Conservation (phyloP, 2,888 invertebrate genomes). For the Lycia hirtaria region DNA sequence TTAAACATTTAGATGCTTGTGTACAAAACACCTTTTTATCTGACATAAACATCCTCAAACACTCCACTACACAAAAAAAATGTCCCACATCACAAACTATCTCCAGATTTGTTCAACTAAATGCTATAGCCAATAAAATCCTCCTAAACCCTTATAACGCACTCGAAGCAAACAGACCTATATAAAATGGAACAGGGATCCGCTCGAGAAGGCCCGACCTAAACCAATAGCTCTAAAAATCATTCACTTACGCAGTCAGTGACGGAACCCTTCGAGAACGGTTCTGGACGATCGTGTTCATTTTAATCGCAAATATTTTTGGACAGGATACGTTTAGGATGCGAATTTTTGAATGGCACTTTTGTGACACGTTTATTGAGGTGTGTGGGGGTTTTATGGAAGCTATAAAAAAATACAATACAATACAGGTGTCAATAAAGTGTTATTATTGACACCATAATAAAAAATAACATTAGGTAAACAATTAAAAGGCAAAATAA, state of each 20-base stretch:
- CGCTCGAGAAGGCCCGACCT: slow-evolving; percentile 25
- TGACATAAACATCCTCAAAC: not conserved
- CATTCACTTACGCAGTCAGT: slow-evolving; percentile 23
- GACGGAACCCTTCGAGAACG: slow-evolving; percentile 4
- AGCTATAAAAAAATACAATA: too few species aligned
- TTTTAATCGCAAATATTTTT: slow-evolving; percentile 6
- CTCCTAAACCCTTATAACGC: slow-evolving; percentile 39
- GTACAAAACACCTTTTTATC: not conserved
- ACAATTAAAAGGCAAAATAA: too few species aligned
- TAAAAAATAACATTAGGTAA: too few species aligned
- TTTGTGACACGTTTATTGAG: too few species aligned
- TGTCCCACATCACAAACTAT: slow-evolving; percentile 10
- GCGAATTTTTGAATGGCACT: too few species aligned
- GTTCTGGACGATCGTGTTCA: not conserved
- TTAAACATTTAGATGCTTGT: too few species aligned
- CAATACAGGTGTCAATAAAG: too few species aligned
- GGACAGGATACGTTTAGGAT: not conserved
- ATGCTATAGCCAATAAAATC: slow-evolving; percentile 36
- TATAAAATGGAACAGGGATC: slow-evolving; percentile 36
- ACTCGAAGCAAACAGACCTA: slow-evolving; percentile 37
- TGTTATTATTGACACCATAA: too few species aligned
- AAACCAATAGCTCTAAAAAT: slow-evolving; percentile 29
- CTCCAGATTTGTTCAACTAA: slow-evolving; percentile 27
- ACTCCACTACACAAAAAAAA: not conserved
- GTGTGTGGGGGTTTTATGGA: too few species aligned